These are phyloP conservation scores for Oscheius sp. DNA, from an alignment of 2,888 invertebrate species.

Conservation along the genomic window DNA sequence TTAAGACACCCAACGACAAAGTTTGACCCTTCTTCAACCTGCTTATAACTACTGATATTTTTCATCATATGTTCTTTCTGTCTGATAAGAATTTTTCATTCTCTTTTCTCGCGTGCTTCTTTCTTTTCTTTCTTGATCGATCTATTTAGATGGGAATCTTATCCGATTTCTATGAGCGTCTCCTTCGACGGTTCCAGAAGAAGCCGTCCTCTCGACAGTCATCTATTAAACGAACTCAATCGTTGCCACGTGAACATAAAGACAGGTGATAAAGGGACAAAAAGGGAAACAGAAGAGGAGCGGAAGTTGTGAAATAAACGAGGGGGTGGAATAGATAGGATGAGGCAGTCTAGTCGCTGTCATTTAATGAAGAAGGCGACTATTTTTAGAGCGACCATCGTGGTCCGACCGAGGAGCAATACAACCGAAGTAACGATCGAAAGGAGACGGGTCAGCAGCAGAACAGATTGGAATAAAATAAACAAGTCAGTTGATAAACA, in stretches of 20 bases:
- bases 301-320: neutral
- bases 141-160: conserved; percentile 21
- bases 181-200: conserved; percentile 9
- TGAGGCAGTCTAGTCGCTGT: neutral
- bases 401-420: conserved; percentile 23
- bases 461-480: conserved; percentile 14
- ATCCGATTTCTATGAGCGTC: neutral
- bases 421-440: conserved; percentile 27
- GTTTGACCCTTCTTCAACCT: no score
- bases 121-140: neutral
- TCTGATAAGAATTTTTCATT: neutral
- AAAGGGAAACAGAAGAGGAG: no score
- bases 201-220: neutral
- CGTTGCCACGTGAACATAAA: conserved; percentile 21
- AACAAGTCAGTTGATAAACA: conserved; percentile 10
- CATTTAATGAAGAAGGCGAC: neutral
- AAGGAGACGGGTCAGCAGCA: conserved; percentile 8
- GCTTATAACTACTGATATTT: no score
- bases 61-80: no score
- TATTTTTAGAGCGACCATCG: conserved; percentile 22
- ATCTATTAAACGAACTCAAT: conserved; percentile 9
- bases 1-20: no score
- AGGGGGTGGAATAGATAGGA: neutral
- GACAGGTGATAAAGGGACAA: conserved; percentile 18
- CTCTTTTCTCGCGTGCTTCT: neutral